Percentiles rank a stretch among this genome's conserved stretches.
phyloP scores from a whole-genome alignment of 2,797 vertebrate genomes.

The Myotis daubentonii region DNA sequence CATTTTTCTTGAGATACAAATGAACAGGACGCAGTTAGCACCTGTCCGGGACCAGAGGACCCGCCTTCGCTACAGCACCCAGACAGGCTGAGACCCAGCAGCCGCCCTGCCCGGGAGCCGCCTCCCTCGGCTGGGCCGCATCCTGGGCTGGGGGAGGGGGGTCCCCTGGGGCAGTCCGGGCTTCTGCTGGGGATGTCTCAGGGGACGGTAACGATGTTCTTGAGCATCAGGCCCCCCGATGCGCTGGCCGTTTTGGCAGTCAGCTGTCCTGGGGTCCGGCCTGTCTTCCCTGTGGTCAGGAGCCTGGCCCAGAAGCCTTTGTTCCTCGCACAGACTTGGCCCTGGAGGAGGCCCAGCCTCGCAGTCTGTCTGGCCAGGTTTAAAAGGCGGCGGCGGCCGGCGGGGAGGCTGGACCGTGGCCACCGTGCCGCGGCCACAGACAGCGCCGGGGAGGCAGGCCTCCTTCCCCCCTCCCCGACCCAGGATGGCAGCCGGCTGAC shows the following conservation, averaged over 20 bases:
- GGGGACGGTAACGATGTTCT: background rate
- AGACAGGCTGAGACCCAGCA: background rate
- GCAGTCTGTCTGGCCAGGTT: constrained; percentile 66
- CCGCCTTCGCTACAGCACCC: background rate
- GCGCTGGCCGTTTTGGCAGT: constrained; percentile 30
- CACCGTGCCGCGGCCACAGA: background rate
- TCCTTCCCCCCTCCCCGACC: background rate
- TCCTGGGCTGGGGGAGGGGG: background rate
- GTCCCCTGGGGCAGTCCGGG: background rate
- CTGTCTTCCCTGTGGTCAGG: constrained; percentile 32
- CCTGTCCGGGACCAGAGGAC: background rate
- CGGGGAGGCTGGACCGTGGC: constrained; percentile 14
- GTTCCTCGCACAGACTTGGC: constrained; percentile 62
- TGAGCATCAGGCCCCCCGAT: background rate
- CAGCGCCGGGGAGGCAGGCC: background rate
- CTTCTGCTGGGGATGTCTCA: background rate
- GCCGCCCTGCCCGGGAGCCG: background rate
- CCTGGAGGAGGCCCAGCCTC: constrained; percentile 23
- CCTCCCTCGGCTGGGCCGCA: background rate
- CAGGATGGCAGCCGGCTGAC: background rate
- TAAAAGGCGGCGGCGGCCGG: constrained; percentile 51
- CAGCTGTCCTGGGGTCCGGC: constrained; percentile 41
- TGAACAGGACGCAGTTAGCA: background rate
- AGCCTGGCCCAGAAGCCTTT: constrained; percentile 60
- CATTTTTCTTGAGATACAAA: background rate